Evolutionary conservation across 2,797 vertebrate genomes (phyloP).

Genomic region (Coccyzus lansbergi): DNA sequence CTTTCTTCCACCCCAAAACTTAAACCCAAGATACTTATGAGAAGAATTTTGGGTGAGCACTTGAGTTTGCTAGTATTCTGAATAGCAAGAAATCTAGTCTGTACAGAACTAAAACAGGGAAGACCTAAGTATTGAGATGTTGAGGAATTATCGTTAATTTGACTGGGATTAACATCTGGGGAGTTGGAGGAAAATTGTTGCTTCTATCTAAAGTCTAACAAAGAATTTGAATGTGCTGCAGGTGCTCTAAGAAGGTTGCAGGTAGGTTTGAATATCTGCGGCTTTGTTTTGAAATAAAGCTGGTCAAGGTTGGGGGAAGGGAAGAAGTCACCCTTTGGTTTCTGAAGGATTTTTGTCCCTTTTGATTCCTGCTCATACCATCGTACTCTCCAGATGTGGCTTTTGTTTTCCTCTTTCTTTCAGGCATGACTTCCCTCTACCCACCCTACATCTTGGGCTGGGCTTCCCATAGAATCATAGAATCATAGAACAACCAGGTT

Average conservation of each 20-base stretch:
- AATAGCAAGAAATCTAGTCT: background rate
- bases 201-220: background rate
- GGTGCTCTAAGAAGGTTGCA: background rate
- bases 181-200: background rate
- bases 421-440: constrained; percentile 20
- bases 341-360: background rate
- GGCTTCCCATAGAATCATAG: no score
- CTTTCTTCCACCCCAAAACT: background rate
- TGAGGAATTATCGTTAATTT: background rate
- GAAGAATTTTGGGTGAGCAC: background rate
- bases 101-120: background rate
- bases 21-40: background rate
- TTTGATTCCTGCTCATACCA: background rate
- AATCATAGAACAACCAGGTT: no score
- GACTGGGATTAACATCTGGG: background rate
- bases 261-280: background rate
- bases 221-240: background rate
- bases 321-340: background rate
- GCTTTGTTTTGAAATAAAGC: background rate
- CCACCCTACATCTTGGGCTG: constrained; percentile 37
- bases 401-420: constrained; percentile 33
- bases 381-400: background rate
- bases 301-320: background rate
- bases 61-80: background rate
- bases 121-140: background rate